A percentile compares a stretch with the other conserved stretches of the same genome.
Evolutionary conservation across 2,113 vertebrate species (phyloP).

Genomic region (Pimephales promelas): DNA sequence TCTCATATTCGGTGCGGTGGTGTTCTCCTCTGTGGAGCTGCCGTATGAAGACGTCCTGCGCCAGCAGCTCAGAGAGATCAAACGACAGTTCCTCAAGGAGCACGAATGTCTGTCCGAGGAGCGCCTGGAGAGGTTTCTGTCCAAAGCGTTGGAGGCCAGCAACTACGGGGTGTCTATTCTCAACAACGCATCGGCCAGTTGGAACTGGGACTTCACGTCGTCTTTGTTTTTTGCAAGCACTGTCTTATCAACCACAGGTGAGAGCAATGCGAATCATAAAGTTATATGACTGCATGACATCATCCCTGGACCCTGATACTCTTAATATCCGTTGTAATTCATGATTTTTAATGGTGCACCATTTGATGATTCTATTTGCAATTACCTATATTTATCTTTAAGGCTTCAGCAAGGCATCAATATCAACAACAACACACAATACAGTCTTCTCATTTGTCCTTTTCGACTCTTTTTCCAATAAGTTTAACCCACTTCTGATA

Average conservation of each 20-base stretch:
- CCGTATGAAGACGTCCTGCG: slow-evolving; percentile 91
- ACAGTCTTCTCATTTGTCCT: too few species aligned
- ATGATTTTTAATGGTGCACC: background rate
- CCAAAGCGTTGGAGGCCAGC: slow-evolving; percentile 88
- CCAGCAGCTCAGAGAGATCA: slow-evolving; percentile 84
- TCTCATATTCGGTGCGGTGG: slow-evolving; percentile 91
- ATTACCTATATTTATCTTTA: background rate
- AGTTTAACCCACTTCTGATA: background rate
- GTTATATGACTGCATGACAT: background rate
- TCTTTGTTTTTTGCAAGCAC: slow-evolving; percentile 96
- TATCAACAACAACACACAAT: background rate
- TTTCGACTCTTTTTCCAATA: background rate
- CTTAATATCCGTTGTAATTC: background rate
- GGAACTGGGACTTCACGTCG: slow-evolving; percentile 98
- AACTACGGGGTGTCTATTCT: slow-evolving; percentile 95
- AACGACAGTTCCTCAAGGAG: slow-evolving; percentile 85
- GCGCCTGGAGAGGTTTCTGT: slow-evolving; percentile 86
- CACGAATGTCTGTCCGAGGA: slow-evolving; percentile 86
- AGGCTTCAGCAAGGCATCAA: background rate
- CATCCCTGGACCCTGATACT: background rate
- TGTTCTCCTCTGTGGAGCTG: slow-evolving; percentile 95
- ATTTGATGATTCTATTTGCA: background rate
- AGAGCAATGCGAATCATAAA: slow-evolving; percentile 39
- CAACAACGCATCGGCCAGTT: slow-evolving; percentile 88
- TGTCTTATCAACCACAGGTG: slow-evolving; percentile 94